Evolutionary conservation across 2,797 vertebrate genomes (phyloP).

Genomic region (Emys orbicularis): DNA sequence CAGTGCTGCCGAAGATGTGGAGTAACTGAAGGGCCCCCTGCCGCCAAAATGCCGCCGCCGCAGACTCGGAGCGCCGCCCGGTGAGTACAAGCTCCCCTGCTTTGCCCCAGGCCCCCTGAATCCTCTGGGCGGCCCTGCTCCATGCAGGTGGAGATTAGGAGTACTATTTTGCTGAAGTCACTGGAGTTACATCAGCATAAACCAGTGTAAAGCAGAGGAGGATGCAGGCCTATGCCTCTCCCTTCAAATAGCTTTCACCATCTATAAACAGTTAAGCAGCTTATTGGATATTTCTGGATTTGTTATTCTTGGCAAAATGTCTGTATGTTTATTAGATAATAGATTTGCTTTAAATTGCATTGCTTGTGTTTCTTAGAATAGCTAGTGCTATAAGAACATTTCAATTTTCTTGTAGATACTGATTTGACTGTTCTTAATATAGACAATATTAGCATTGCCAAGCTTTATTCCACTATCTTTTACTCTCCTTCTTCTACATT

Average conservation of each 20-base stretch:
- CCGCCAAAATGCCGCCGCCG: too few relatives aligned
- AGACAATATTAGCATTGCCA: background rate
- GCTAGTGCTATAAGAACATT: background rate
- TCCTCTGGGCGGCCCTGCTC: background rate
- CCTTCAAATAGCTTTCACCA: conserved; percentile 2
- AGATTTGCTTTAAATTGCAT: conserved; percentile 7
- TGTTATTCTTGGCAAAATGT: conserved; percentile 29
- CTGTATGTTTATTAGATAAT: background rate
- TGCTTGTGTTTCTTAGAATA: background rate
- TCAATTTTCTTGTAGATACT: background rate
- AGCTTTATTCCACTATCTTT: background rate
- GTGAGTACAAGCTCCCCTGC: too few relatives aligned
- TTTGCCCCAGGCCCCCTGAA: too few relatives aligned
- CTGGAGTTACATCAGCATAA: background rate
- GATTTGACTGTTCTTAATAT: background rate
- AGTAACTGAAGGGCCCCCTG: too few relatives aligned
- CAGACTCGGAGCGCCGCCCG: too few relatives aligned
- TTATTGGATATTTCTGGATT: conserved; percentile 60
- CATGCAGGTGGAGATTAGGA: background rate
- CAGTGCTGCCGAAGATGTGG: too few relatives aligned
- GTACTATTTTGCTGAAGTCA: accelerated
- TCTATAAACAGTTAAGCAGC: conserved; percentile 33
- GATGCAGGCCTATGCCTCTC: background rate
- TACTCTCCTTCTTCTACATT: background rate
- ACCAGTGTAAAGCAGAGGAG: background rate